These are phyloP conservation scores for Tympanuchus pallidicinctus DNA, from an alignment of 2,113 vertebrate genomes.

Conservation along the genomic window DNA sequence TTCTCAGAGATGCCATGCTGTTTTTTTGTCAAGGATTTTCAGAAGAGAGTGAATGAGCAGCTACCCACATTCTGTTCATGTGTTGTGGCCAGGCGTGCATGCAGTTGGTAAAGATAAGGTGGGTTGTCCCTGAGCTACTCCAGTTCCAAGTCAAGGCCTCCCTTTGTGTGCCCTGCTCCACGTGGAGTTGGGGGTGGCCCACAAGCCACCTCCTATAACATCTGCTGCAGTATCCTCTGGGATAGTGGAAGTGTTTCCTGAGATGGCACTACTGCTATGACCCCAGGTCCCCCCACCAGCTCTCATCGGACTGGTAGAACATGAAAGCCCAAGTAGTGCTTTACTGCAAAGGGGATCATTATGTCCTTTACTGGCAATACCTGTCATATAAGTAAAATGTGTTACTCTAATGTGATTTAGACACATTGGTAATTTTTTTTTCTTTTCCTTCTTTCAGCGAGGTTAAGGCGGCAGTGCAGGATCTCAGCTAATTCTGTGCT, in stretches of 20 bases:
- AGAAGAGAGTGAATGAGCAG: neutral
- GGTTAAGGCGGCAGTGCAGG: neutral
- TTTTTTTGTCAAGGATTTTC: neutral
- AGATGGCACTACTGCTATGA: neutral
- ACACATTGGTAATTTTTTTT: neutral
- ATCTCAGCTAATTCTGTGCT: neutral
- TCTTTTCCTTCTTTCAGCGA: neutral
- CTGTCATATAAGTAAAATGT: neutral
- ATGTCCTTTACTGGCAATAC: neutral
- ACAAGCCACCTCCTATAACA: fast-evolving
- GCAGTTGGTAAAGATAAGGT: fast-evolving
- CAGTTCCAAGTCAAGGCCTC: fast-evolving
- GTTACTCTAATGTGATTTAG: neutral
- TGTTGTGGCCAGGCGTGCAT: fast-evolving
- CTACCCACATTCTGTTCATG: fast-evolving
- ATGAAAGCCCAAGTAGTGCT: neutral
- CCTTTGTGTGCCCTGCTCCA: neutral
- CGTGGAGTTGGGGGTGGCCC: neutral
- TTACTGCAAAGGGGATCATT: neutral
- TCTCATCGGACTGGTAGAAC: fast-evolving
- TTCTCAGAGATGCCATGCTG: neutral
- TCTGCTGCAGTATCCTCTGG: neutral
- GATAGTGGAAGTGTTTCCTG: neutral
- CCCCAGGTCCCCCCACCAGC: fast-evolving
- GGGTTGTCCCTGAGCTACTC: neutral